Evolutionary conservation across 2,113 vertebrate species (phyloP), one percentile per base, ranked within the genome.

Genomic region (Tragelaphus scriptus): DNA sequence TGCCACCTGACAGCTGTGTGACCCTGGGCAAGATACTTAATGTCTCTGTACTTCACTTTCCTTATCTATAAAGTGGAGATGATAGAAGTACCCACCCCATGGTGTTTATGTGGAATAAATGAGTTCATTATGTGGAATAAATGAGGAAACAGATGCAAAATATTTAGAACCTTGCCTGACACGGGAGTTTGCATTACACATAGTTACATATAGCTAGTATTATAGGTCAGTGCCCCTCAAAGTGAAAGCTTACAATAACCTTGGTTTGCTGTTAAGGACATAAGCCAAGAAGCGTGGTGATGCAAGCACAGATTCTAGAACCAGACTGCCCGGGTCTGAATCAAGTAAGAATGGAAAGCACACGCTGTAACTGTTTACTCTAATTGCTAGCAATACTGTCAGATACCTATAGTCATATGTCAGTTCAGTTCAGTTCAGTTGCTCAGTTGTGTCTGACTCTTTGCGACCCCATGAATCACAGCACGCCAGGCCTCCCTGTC

Each of bases 361-460:
- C 6, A 12, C 1, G 14, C 15, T 21, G 0, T 3, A 36, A 30
- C 3, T 25, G 21, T 81, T 92, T 61, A 14, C 51, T 91, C 2
- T 25, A 7, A 17, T 16, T 47, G 56, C 36, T 75, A 71, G 17
- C 71, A 12, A 47, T 44, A 8, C 2, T 25, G 7, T 17, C 63
- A 88, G 30, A 81, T 16, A 75, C 28, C 2, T 14, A 47, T 2
- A 56, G 77, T 36, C 40, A 59, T 32, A 2, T 28, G 44, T 44
- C 44, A 44, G 44, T 44, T 44, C 44, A 44, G 44, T 44, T 44
- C 44, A 44, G 44, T 44, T 44, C 44, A 44, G 44, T 44, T 44
- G 44, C 44, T 44, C 44, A 44, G 44, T 44, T 5, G 5, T 44
- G 40, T 44, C 40, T 44, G 40, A 44, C 40, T 44, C 40, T 44